These are phyloP conservation scores for Bergia sp. DNA, from an alignment of 92 coral and sea anemone species.

Conservation along the genomic window DNA sequence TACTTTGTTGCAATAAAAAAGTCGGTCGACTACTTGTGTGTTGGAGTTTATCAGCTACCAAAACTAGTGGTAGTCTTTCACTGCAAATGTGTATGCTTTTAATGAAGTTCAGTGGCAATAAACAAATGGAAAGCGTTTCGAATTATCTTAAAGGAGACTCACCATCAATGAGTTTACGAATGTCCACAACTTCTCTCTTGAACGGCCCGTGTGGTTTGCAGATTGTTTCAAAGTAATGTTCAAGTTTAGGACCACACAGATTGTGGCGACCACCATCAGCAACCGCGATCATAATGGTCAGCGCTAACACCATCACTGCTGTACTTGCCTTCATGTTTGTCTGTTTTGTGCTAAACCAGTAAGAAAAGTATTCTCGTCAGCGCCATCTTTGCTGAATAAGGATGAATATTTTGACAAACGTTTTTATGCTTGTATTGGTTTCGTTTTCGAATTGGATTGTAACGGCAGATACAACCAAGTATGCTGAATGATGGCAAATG, in stretches of 20 bases:
- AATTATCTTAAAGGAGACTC: not conserved
- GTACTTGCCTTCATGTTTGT: conserved; percentile 40
- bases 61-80: not conserved
- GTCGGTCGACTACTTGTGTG: no score
- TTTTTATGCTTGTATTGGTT: no score
- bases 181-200: conserved; percentile 13
- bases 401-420: not conserved
- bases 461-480: no score
- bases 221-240: conserved; percentile 25
- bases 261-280: conserved; percentile 12
- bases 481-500: no score
- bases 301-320: conserved; percentile 33
- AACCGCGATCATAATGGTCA: conserved; percentile 29
- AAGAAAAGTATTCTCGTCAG: not conserved
- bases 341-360: not conserved
- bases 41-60: no score
- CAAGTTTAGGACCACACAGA: conserved; percentile 38
- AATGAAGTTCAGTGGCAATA: not conserved
- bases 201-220: conserved; percentile 39
- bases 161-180: conserved; percentile 26
- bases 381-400: not conserved
- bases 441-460: no score
- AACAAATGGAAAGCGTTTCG: not conserved
- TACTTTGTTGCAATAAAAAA: no score
- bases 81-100: not conserved